A percentile compares a stretch with the other conserved stretches of the same genome.
phyloP scores from a whole-genome alignment of 30 jellyfish, hydroid and myxozoan genomes.

The Aurelia sp. region DNA sequence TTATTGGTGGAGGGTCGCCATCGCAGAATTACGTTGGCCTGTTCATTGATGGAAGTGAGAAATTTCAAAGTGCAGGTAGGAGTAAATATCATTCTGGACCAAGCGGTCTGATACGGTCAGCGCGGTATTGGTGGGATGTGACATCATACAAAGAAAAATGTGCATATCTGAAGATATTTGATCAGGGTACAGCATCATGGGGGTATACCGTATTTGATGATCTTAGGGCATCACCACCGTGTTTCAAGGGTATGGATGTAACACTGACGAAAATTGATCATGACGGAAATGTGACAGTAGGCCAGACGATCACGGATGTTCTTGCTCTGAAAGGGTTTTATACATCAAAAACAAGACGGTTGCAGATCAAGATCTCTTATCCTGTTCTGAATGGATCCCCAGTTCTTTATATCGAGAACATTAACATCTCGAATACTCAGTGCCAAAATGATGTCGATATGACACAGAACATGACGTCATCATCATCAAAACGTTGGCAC shows the following conservation, averaged over 20 bases:
- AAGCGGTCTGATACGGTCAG: neutral
- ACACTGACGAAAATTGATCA: constrained; percentile 1
- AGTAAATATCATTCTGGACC: neutral
- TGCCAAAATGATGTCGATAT: neutral
- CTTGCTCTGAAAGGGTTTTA: constrained; percentile 28
- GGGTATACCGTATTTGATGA: constrained; percentile 52
- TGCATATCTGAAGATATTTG: constrained; percentile 33
- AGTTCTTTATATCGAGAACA: neutral
- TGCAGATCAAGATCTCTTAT: constrained; percentile 5
- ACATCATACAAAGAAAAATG: constrained; percentile 18
- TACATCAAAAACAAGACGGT: constrained; percentile 21
- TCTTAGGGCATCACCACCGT: constrained; percentile 55
- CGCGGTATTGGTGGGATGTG: constrained; percentile 64
- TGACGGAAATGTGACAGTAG: constrained; percentile 1
- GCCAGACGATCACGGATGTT: neutral
- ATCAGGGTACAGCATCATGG: constrained; percentile 1
- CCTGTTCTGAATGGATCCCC: constrained; percentile 39
- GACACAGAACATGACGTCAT: neutral
- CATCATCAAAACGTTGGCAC: constrained; percentile 1
- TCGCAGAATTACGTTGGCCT: constrained; percentile 32
- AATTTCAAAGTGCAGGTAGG: constrained; percentile 15
- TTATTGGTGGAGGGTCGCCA: constrained; percentile 53
- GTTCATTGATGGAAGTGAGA: constrained; percentile 21
- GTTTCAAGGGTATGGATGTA: constrained; percentile 46
- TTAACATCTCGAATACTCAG: neutral